These are phyloP conservation scores for Fregetta grallaria DNA, from an alignment of 2,113 vertebrate genomes.

Conservation along the genomic window DNA sequence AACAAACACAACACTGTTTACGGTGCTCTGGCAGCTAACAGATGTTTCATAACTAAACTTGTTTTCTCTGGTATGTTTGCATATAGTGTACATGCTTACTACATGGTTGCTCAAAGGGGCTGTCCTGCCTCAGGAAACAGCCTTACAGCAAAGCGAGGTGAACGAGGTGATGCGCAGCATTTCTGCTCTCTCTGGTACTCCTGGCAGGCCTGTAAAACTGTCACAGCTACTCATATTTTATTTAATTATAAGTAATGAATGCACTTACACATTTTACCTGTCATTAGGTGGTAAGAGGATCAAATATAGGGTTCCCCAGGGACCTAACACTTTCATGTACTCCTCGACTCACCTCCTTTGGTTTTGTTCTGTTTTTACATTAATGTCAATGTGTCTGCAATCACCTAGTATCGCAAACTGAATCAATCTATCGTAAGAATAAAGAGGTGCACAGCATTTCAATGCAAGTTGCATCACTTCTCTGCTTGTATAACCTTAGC, in stretches of 20 bases:
- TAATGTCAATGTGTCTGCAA: not conserved
- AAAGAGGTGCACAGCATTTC: not conserved
- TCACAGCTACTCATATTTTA: not conserved
- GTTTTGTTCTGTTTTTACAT: not conserved
- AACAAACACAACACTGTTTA: not conserved
- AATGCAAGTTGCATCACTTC: not conserved
- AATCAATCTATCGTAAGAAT: not conserved
- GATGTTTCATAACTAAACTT: not conserved
- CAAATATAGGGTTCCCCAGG: not conserved
- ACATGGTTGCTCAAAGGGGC: not conserved
- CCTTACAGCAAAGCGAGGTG: not conserved
- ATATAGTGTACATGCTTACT: not conserved
- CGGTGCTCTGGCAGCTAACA: not conserved
- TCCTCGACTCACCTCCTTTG: not conserved
- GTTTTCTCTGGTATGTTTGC: not conserved
- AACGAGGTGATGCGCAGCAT: not conserved
- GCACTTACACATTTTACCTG: not conserved
- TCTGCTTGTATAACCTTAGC: not conserved
- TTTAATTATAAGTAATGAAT: not conserved
- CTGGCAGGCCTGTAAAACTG: not conserved
- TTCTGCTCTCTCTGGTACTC: not conserved
- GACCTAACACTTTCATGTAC: not conserved
- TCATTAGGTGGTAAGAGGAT: not conserved
- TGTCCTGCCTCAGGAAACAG: not conserved
- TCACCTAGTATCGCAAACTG: not conserved